Conservation (phyloP, 2,797 vertebrate genomes). For the Merluccius polli region DNA sequence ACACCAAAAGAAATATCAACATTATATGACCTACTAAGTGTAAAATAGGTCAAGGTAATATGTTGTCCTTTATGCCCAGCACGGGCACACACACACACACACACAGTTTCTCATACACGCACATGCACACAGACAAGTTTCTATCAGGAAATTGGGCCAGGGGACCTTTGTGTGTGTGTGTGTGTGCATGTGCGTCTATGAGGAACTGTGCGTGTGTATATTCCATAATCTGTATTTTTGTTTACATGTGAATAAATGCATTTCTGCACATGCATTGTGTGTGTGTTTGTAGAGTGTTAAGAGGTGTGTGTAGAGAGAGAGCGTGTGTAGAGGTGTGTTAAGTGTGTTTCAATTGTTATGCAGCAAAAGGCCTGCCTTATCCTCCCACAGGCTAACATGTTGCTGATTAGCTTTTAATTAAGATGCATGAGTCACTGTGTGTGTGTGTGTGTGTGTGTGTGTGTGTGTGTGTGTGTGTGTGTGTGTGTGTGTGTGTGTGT, state of each 20-base stretch:
- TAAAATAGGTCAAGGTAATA: neutral
- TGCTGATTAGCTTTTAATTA: slow-evolving; percentile 66
- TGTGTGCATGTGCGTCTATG: too few species aligned
- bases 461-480: slow-evolving; percentile 8
- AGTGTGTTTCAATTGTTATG: slow-evolving; percentile 39
- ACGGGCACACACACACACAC: too few species aligned
- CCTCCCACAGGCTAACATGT: slow-evolving; percentile 52
- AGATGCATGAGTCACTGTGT: slow-evolving; percentile 65
- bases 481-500: slow-evolving; percentile 25
- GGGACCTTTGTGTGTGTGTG: too few species aligned
- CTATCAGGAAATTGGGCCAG: too few species aligned
- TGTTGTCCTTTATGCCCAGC: too few species aligned
- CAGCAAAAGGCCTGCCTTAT: slow-evolving; percentile 49
- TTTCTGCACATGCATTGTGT: neutral
- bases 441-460: slow-evolving; percentile 1
- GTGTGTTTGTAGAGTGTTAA: neutral
- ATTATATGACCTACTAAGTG: neutral
- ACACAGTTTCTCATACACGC: too few species aligned
- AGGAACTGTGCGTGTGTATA: too few species aligned
- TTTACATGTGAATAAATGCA: neutral
- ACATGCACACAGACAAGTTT: too few species aligned
- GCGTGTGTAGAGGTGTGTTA: neutral
- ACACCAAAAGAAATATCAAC: neutral
- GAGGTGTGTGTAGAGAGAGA: neutral
- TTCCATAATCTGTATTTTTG: neutral